These are phyloP conservation scores for Orycteropus afer DNA, from an alignment of 2,113 vertebrate genomes.

Conservation along the genomic window DNA sequence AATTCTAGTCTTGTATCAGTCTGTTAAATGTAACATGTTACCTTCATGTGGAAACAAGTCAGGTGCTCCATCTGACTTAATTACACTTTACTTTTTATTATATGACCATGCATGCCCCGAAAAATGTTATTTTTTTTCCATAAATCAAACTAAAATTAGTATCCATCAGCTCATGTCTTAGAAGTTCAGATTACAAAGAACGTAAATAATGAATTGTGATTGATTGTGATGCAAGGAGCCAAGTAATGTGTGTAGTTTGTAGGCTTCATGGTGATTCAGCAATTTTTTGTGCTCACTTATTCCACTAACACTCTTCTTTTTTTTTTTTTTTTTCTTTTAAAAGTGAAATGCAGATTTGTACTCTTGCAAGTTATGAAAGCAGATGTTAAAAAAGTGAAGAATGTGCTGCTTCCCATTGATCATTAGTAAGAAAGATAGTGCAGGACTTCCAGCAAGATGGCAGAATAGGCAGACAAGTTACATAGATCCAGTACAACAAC, in stretches of 20 bases:
- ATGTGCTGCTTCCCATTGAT: neutral
- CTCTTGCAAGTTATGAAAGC: neutral
- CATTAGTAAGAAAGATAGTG: conserved; percentile 29
- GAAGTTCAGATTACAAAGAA: conserved; percentile 21
- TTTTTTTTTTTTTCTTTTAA: conserved; percentile 61
- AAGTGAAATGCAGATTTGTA: neutral
- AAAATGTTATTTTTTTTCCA: neutral
- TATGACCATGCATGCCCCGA: neutral
- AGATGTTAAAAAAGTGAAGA: neutral
- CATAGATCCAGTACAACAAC: no score
- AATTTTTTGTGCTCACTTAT: conserved; percentile 39
- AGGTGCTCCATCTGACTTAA: neutral
- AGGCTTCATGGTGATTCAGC: neutral
- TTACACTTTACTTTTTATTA: conserved; percentile 7
- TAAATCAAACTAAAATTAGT: conserved; percentile 8
- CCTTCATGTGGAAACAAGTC: neutral
- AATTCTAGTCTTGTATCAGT: neutral
- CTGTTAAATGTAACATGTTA: neutral
- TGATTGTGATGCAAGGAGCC: neutral
- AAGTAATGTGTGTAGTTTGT: neutral
- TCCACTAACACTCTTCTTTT: no score
- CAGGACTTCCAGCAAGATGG: no score
- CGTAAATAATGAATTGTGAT: conserved; percentile 36
- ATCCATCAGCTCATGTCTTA: neutral
- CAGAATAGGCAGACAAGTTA: no score